Percentiles rank a stretch among this genome's conserved stretches.
These are phyloP conservation scores for Vireo altiloquus DNA, from an alignment of 2,113 vertebrate species.

Conservation along the genomic window DNA sequence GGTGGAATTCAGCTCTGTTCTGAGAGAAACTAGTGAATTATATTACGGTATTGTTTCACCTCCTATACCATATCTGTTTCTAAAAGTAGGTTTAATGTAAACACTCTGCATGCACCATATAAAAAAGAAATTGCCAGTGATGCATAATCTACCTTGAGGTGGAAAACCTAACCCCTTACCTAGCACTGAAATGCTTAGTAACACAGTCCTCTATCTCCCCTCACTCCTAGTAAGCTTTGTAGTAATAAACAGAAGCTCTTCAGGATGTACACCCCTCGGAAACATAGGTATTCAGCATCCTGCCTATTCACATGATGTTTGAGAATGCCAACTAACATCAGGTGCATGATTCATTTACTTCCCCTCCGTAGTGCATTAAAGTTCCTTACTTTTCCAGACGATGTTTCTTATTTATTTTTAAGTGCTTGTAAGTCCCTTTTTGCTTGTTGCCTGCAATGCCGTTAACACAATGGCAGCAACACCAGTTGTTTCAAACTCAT, in stretches of 20 bases:
- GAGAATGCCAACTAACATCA: constrained; percentile 89
- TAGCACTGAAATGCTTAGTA: constrained; percentile 73
- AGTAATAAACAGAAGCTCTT: constrained; percentile 92
- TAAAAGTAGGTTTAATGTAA: constrained; percentile 5
- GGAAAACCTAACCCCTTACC: constrained; percentile 58
- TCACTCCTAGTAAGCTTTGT: constrained; percentile 89
- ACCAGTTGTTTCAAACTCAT: background rate
- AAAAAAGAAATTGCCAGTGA: background rate
- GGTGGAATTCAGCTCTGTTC: background rate
- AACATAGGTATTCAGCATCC: constrained; percentile 92
- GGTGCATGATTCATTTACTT: constrained; percentile 82
- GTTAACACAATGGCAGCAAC: background rate
- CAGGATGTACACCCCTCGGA: constrained; percentile 86
- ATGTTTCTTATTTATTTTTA: constrained; percentile 48
- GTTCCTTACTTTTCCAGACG: constrained; percentile 57
- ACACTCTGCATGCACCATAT: background rate
- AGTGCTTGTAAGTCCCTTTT: constrained; percentile 63
- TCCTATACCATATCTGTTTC: background rate
- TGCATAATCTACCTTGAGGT: constrained; percentile 21
- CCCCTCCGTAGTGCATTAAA: constrained; percentile 46
- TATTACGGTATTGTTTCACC: background rate
- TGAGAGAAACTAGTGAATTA: background rate
- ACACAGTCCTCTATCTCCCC: constrained; percentile 84
- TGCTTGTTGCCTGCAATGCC: constrained; percentile 77
- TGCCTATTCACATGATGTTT: constrained; percentile 79